These are phyloP conservation scores for Theristicus caerulescens DNA, from an alignment of 2,113 vertebrate species.

Conservation along the genomic window DNA sequence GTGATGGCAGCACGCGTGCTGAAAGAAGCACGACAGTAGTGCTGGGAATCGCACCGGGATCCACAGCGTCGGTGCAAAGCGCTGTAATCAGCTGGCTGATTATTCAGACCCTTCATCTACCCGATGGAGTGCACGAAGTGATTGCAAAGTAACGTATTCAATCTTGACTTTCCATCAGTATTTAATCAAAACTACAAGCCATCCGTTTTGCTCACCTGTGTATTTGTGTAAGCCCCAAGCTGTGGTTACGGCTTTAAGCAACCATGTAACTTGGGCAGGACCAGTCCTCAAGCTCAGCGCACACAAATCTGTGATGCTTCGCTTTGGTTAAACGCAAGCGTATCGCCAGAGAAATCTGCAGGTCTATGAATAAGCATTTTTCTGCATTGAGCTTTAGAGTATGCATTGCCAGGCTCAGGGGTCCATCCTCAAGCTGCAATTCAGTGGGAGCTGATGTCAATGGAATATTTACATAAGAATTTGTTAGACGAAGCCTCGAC, in stretches of 20 bases:
- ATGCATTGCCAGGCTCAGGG: background rate
- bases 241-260: background rate
- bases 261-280: background rate
- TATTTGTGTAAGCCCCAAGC: background rate
- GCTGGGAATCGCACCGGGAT: background rate
- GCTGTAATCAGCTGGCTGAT: background rate
- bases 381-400: background rate
- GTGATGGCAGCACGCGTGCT: rapidly evolving
- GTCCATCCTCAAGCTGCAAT: background rate
- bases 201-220: background rate
- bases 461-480: background rate
- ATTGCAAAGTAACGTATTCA: background rate
- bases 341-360: rapidly evolving
- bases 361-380: background rate
- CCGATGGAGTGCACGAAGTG: background rate
- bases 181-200: background rate
- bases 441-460: background rate
- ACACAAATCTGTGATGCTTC: background rate
- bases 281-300: background rate
- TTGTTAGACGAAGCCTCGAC: background rate
- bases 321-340: background rate
- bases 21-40: background rate
- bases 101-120: rapidly evolving
- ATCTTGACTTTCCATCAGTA: background rate
- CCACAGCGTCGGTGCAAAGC: rapidly evolving